Conservation (phyloP, 2,113 vertebrate genomes). For the Neolamprologus cancellatus region DNA sequence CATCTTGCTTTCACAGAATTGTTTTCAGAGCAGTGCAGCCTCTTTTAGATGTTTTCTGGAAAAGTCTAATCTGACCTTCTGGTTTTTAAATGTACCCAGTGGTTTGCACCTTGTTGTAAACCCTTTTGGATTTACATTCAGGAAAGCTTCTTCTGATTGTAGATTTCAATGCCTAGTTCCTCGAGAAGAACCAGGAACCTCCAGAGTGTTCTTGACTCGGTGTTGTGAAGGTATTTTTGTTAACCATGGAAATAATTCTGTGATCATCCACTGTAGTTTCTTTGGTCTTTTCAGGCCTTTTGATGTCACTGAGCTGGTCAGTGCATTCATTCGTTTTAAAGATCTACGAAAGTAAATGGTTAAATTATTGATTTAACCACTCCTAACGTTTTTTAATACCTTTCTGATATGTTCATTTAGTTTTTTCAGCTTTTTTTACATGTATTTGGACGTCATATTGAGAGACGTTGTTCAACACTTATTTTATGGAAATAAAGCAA, state of each 20-base stretch:
- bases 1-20: neutral
- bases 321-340: neutral
- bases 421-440: neutral
- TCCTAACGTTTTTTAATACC: neutral
- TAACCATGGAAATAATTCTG: neutral
- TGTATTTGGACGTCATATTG: fast-evolving
- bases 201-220: fast-evolving
- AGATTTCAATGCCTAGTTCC: neutral
- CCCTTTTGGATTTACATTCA: neutral
- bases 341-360: neutral
- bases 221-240: neutral
- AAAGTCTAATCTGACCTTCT: neutral
- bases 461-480: neutral
- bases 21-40: neutral
- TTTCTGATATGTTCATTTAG: neutral
- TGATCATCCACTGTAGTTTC: neutral
- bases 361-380: neutral
- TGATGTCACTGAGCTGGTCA: neutral
- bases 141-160: neutral
- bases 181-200: neutral
- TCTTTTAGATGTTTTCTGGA: neutral
- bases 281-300: neutral
- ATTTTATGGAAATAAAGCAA: neutral
- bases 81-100: neutral
- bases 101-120: neutral